Base-by-base conservation (phyloP, 2,797 vertebrate genomes). In the Amniataba percoides region DNA sequence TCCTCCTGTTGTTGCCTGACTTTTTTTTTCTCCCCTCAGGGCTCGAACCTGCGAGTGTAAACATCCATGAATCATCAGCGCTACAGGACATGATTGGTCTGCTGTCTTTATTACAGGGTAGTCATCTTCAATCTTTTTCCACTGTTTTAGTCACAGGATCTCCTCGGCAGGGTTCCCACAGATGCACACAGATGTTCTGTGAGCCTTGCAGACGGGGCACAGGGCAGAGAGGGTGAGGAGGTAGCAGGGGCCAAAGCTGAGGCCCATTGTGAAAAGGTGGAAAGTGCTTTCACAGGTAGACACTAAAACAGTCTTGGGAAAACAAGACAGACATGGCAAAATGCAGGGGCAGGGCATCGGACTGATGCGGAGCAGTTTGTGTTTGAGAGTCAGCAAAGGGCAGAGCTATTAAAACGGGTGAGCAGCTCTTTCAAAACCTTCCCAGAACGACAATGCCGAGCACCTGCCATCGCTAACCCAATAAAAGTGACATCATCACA, bases 41-140 rank as follows among this genome's bases (percentile, higher is more conserved):
- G 77, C 76, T 55, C 48, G 39, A 55, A 53, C 31, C 34, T 70
- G 40, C 6, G 1, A 59, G 48, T 66, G 74, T 82, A 87, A 89
- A 87, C 78, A 83, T 16, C 14, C 18, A 52, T 87, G 86, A 93
- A 36, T 92, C 89, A 91, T 77, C 76, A 7, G 42, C 34, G 53
- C 78, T 31, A 61, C 55, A 46, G 18, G 82, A 73, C 46, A 39
- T 25, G 40, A 74, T 71, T 52, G 34, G 25, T 13, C 40, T 55
- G 10, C 16, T 0, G 7, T 79, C 74, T 12, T 52, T 43, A 34
- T 36, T 19, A 55, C 14, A 13, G 1, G 8, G 53, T 23, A 57
- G 40, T 56, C 42, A 34, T 56, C 19, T 19, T 34, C 19, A n/a
- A 3, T 48, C 49, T 66, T 23, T 43, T 39, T 36, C 57, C 39